These are phyloP conservation scores for Habrosyne pyritoides DNA, from an alignment of 2,888 invertebrate genomes.

Conservation along the genomic window DNA sequence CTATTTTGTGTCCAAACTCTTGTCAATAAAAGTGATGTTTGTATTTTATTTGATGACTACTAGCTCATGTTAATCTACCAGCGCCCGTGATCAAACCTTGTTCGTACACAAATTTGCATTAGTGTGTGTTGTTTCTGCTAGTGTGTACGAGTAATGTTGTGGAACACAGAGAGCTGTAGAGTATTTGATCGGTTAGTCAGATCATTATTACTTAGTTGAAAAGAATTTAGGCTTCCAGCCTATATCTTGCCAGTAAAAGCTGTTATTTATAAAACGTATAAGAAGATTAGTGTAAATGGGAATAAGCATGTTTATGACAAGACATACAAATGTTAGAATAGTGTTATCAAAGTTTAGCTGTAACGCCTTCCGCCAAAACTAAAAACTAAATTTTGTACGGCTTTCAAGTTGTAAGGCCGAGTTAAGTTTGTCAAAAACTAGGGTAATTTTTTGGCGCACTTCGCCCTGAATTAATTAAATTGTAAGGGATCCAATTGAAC, in stretches of 20 bases:
- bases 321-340: not conserved
- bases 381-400: no score
- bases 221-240: not conserved
- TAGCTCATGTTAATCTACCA: not conserved
- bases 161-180: not conserved
- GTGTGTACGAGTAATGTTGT: not conserved
- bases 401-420: not conserved
- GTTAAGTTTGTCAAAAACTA: not conserved
- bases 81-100: not conserved
- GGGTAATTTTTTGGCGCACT: not conserved
- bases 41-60: not conserved
- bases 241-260: not conserved
- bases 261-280: not conserved
- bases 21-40: not conserved
- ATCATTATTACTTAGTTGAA: not conserved
- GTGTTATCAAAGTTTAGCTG: no score
- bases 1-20: not conserved
- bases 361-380: no score
- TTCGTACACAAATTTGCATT: not conserved
- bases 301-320: not conserved
- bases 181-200: not conserved
- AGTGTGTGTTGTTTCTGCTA: not conserved
- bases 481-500: constrained; percentile 31
- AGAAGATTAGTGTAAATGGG: not conserved
- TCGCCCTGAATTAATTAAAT: not conserved